These are phyloP conservation scores for Falco punctatus DNA, from an alignment of 2,113 vertebrate species.

Conservation along the genomic window DNA sequence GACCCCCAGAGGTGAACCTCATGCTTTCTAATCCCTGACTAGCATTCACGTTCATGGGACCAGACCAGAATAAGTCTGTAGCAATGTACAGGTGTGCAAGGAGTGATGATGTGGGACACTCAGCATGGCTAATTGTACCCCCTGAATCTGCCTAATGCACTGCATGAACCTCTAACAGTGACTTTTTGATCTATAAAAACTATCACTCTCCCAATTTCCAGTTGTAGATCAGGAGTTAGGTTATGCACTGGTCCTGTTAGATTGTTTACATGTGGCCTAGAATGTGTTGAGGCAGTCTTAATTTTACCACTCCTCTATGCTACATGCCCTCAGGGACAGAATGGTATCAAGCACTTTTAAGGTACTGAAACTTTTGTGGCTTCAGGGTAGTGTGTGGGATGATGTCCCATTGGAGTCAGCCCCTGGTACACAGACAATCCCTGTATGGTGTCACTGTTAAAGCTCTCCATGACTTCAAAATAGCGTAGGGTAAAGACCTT, in stretches of 20 bases:
- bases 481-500: background rate
- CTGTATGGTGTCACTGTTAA: background rate
- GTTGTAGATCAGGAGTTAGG: background rate
- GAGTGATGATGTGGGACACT: background rate
- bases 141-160: background rate
- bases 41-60: background rate
- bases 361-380: background rate
- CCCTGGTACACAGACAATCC: background rate
- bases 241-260: background rate
- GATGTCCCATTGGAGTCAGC: background rate
- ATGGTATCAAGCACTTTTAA: background rate
- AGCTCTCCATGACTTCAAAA: background rate
- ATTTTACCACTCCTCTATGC: background rate
- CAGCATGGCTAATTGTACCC: accelerated
- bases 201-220: background rate
- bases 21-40: background rate
- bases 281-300: background rate
- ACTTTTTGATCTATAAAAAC: background rate
- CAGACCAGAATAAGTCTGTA: background rate
- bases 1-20: background rate
- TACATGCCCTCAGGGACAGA: background rate
- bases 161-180: background rate
- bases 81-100: background rate
- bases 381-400: background rate
- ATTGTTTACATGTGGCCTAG: background rate